Conservation (phyloP, 1,140 invertebrate genomes). For the Drosophila kepulauana region DNA sequence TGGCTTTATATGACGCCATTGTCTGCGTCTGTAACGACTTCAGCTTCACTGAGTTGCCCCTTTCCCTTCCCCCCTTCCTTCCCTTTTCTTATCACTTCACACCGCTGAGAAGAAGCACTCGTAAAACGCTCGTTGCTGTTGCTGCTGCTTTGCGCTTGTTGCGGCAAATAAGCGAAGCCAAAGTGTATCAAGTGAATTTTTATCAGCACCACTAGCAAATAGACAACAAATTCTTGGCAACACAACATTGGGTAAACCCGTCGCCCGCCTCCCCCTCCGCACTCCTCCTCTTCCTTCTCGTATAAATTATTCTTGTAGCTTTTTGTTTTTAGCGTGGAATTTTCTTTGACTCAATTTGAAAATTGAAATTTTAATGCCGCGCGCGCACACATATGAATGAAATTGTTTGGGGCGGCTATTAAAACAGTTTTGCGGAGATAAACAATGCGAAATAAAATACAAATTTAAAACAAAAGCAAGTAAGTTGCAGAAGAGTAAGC, state of each 20-base stretch:
- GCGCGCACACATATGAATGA: constrained; percentile 65
- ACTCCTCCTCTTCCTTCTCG: constrained; percentile 32
- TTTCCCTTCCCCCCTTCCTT: not conserved
- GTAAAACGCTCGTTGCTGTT: constrained; percentile 45
- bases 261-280: not conserved
- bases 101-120: constrained; percentile 1
- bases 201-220: constrained; percentile 75
- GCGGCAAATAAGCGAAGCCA: constrained; percentile 59
- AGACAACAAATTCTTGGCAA: constrained; percentile 76
- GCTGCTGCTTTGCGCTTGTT: constrained; percentile 50
- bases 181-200: constrained; percentile 79
- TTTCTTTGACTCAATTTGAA: constrained; percentile 56
- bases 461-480: constrained; percentile 34
- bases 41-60: constrained; percentile 1
- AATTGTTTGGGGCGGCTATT: constrained; percentile 58
- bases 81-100: not conserved
- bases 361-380: constrained; percentile 67
- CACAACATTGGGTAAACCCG: constrained; percentile 37
- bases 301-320: constrained; percentile 23
- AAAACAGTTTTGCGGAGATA: constrained; percentile 53
- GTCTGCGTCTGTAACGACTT: constrained; percentile 49
- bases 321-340: constrained; percentile 9
- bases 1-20: constrained; percentile 55
- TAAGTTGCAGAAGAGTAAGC: no score
- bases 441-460: constrained; percentile 45